Evolutionary conservation across 2,113 vertebrate genomes (phyloP).

Genomic region (Petrocephalus microphthalmus): DNA sequence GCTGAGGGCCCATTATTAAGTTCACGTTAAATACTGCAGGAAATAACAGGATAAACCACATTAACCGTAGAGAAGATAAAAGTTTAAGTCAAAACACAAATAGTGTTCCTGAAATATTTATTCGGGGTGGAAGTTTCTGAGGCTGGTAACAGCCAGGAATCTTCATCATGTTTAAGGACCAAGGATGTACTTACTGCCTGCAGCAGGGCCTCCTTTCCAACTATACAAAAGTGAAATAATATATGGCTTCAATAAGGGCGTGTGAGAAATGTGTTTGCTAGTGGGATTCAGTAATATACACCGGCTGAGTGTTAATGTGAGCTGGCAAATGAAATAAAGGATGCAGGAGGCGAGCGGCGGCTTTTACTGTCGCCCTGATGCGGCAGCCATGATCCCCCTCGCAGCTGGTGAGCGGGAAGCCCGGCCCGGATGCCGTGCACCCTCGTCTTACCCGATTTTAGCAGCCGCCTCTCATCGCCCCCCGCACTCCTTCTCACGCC

Average conservation of each 20-base stretch:
- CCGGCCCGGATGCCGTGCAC: background rate
- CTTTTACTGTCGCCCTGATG: background rate
- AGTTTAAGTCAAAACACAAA: slow-evolving; percentile 41
- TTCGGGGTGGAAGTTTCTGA: slow-evolving; percentile 26
- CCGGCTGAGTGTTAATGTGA: background rate
- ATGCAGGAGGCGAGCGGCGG: background rate
- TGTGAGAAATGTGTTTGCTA: slow-evolving; percentile 8
- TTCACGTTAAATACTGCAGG: slow-evolving; percentile 41
- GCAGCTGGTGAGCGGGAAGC: background rate
- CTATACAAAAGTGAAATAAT: background rate
- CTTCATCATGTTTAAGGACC: slow-evolving; percentile 24
- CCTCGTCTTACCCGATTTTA: background rate
- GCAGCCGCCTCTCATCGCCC: background rate
- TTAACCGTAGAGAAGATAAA: slow-evolving; percentile 40
- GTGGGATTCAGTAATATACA: background rate
- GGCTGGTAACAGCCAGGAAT: slow-evolving; percentile 33
- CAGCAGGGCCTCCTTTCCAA: background rate
- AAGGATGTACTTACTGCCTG: slow-evolving; percentile 9
- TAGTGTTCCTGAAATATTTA: slow-evolving; percentile 42
- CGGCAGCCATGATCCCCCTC: background rate
- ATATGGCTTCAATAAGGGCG: background rate
- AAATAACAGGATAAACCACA: slow-evolving; percentile 32
- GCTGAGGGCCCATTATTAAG: slow-evolving; percentile 42
- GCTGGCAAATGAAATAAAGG: slow-evolving; percentile 12
- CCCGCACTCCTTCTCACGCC: background rate